phyloP scores from a whole-genome alignment of 2,113 vertebrate species.

The Romanogobio albipinnatus region DNA sequence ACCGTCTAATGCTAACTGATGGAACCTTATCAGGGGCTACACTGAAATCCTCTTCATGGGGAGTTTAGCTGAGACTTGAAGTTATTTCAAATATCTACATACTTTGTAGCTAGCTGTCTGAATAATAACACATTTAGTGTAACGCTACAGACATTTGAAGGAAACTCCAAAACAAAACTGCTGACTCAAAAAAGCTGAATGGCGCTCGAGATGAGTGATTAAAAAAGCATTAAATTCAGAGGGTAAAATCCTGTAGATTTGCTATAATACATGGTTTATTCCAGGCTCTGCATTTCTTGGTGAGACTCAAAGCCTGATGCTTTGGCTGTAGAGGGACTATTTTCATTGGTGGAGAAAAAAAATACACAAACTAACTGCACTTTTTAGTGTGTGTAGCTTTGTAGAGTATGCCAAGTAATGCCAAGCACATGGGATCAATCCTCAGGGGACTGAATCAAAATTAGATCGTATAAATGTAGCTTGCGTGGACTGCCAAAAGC shows the following conservation, averaged over 20 bases:
- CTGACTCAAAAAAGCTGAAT: neutral
- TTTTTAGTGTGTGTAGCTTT: neutral
- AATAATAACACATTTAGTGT: neutral
- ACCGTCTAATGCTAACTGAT: neutral
- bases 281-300: neutral
- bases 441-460: neutral
- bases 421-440: neutral
- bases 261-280: neutral
- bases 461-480: neutral
- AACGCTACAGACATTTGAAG: neutral
- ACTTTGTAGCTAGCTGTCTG: neutral
- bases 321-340: neutral
- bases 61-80: neutral
- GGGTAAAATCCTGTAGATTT: neutral
- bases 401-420: neutral
- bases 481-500: neutral
- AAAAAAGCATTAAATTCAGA: neutral
- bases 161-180: neutral
- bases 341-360: neutral
- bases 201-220: neutral
- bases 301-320: neutral
- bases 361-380: neutral
- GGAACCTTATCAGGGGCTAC: neutral
- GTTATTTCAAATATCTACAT: neutral
- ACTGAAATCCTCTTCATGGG: neutral